phyloP scores from a whole-genome alignment of 2,888 invertebrate species.

The Heteromurus nitidus region DNA sequence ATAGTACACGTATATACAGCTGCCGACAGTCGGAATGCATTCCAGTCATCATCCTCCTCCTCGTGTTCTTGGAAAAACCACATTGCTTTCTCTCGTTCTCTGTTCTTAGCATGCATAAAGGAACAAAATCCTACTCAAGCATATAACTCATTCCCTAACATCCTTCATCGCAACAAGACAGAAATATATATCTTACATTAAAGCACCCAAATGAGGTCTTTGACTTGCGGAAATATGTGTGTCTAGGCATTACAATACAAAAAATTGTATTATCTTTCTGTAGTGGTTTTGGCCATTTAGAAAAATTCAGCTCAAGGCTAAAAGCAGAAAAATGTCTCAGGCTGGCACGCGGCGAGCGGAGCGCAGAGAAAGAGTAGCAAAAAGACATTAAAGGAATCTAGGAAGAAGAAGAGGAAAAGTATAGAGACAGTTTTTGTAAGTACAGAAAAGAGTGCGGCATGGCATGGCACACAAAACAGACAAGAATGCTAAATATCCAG shows the following conservation, averaged over 20 bases:
- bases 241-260: slow-evolving; percentile 2
- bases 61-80: too few species aligned
- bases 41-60: not conserved
- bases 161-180: too few species aligned
- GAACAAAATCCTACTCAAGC: too few species aligned
- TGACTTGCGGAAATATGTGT: slow-evolving; percentile 25
- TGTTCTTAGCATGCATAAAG: too few species aligned
- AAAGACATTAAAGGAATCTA: slow-evolving; percentile 42
- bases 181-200: not conserved
- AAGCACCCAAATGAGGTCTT: not conserved
- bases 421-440: too few species aligned
- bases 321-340: slow-evolving; percentile 7
- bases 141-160: too few species aligned
- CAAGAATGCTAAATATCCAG: slow-evolving; percentile 24
- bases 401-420: slow-evolving; percentile 7
- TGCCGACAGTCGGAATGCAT: not conserved
- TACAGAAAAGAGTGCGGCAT: too few species aligned
- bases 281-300: not conserved
- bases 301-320: slow-evolving; percentile 38
- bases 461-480: slow-evolving; percentile 4
- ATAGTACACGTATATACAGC: too few species aligned
- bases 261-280: not conserved
- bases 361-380: slow-evolving; percentile 23
- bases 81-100: not conserved
- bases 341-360: slow-evolving; percentile 26